Percentiles rank a stretch among this genome's conserved stretches.
These are phyloP conservation scores for Coregonus ussuriensis DNA, from an alignment of 2,797 vertebrate species.

Conservation along the genomic window DNA sequence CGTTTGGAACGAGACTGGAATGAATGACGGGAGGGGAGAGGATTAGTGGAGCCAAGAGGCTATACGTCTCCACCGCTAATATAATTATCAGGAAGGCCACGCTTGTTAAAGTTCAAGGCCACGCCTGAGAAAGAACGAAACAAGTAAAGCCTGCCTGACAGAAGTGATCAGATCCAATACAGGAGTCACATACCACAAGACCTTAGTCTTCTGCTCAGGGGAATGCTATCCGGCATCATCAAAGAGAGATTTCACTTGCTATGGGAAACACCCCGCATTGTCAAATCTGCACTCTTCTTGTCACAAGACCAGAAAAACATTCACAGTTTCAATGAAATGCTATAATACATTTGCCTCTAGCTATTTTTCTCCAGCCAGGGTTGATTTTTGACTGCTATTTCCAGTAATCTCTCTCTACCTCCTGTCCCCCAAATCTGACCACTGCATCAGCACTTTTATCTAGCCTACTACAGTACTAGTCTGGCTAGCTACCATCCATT, in stretches of 20 bases:
- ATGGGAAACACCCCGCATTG: neutral
- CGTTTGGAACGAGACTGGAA: neutral
- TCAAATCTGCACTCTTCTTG: neutral
- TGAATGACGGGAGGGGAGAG: neutral
- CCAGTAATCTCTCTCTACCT: constrained; percentile 24
- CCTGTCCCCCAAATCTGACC: neutral
- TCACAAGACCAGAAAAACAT: neutral
- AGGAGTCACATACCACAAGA: neutral
- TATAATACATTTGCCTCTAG: neutral
- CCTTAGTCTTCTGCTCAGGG: neutral
- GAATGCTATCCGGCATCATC: neutral
- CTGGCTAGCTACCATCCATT: constrained; percentile 21
- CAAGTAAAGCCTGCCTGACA: neutral
- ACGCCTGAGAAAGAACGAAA: neutral
- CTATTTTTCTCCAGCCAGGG: neutral
- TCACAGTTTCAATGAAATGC: neutral
- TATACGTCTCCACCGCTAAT: neutral
- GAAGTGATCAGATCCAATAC: neutral
- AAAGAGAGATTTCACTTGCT: too few relatives aligned
- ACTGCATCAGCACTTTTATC: neutral
- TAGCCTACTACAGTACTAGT: neutral
- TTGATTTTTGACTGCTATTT: constrained; percentile 11
- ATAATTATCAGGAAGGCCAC: neutral
- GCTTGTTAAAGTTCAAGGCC: neutral
- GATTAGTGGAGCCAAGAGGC: neutral